Evolutionary conservation across 1,140 invertebrate species (phyloP).

Genomic region (Lepeophtheirus salmonis): DNA sequence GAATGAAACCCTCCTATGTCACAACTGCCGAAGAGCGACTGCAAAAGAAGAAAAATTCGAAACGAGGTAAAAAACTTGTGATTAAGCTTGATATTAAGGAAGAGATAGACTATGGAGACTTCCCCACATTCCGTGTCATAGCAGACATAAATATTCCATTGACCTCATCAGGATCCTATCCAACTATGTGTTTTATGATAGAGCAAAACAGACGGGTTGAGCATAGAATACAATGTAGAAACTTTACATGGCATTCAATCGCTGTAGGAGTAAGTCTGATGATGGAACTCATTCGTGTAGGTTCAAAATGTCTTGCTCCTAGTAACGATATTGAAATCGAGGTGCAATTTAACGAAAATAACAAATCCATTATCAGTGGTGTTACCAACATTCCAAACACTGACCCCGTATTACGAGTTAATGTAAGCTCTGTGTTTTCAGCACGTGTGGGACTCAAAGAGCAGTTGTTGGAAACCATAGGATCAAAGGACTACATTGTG

Average conservation of each 20-base stretch:
- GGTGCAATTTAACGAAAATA: background rate
- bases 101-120: background rate
- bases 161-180: background rate
- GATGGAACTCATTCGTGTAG: background rate
- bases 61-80: background rate
- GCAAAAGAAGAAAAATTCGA: background rate
- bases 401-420: background rate
- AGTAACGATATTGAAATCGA: background rate
- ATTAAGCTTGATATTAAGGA: background rate
- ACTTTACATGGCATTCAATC: background rate
- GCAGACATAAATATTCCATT: background rate
- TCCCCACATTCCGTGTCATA: background rate
- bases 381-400: too few species aligned
- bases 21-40: slow-evolving; percentile 8
- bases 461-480: background rate
- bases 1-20: slow-evolving; percentile 11
- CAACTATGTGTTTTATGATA: background rate
- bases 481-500: background rate
- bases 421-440: background rate
- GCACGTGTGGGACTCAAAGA: background rate
- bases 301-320: background rate
- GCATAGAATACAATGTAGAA: background rate
- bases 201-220: background rate
- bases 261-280: background rate
- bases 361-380: background rate